Base-by-base conservation (phyloP, 2,888 invertebrate species). In the Endomychus coccineus region DNA sequence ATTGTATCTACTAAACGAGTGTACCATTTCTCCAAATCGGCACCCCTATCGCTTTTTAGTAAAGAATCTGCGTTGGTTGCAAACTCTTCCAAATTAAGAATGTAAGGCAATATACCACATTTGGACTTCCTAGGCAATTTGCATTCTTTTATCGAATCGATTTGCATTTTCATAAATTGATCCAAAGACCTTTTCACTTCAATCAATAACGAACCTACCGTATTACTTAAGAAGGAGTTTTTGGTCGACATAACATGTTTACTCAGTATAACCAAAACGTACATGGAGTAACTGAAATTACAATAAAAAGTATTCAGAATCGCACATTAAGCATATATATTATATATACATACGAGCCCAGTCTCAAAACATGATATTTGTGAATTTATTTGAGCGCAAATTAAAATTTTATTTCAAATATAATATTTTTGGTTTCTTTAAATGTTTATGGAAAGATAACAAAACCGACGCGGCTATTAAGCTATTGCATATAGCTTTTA, bases 21-120 rank as follows among this genome's bases (percentile, higher is more conserved):
- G 63, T 88, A 88, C 88, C 91, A 92, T 59, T 92, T 89, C 60
- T 95, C 92, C 49, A 94, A 74, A 67, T 94, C 94, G 1, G 85
- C 82, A 52, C 90, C 78, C 34, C 95, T 73, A 46, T 88, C 88
- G 17, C 89, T 85, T 55, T 81, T 83, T 63, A 97, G 90, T 44
- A 95, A 85, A 39, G 74, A 77, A 66, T 96, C 96, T 10, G 91
- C 83, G 35, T 83, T 85, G 49, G 74, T 74, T 9, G 90, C 84
- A 70, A 97, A 88, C 50, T 83, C 80, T 71, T 90, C 92, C 66
- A 95, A 86, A 66, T 90, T 89, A 40, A 80, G 79, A 17, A 95
- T 82, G 67, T 91, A 94, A 1, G 85, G 78, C 40, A 96, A 69
- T 54, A 96, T 83, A 24, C 91, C 94, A 67, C 91, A 89, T 68